A percentile compares a stretch with the other conserved stretches of the same genome.
Conservation (phyloP, 2,888 invertebrate genomes). For the Netelia melanura region DNA sequence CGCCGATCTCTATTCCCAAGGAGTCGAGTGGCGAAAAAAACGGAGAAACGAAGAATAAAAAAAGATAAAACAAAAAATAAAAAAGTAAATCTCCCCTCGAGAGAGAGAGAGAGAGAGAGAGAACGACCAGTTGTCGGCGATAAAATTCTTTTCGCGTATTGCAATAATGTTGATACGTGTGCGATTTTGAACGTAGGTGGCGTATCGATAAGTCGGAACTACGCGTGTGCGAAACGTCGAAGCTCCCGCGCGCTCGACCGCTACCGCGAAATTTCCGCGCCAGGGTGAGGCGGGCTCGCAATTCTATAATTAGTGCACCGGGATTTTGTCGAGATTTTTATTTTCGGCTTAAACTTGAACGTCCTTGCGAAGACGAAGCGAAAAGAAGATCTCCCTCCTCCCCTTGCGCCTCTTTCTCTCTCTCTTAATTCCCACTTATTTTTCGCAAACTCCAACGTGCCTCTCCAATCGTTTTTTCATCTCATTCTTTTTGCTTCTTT, state of each 20-base stretch:
- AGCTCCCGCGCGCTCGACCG: constrained; percentile 51
- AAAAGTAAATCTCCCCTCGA: constrained; percentile 1
- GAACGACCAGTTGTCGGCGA: constrained; percentile 59
- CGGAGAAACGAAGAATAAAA: constrained; percentile 21
- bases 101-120: neutral
- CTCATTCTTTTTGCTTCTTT: neutral
- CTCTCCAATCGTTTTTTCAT: neutral
- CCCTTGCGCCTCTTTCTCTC: constrained; percentile 48
- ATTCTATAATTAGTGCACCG: constrained; percentile 83
- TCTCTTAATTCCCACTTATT: constrained; percentile 26
- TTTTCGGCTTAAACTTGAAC: constrained; percentile 84
- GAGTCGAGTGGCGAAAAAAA: constrained; percentile 32
- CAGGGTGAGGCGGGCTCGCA: constrained; percentile 37
- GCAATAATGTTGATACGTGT: constrained; percentile 32
- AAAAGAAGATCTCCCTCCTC: constrained; percentile 29
- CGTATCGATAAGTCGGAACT: constrained; percentile 1
- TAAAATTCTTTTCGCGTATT: constrained; percentile 66
- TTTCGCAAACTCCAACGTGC: constrained; percentile 6
- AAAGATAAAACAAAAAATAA: constrained; percentile 37
- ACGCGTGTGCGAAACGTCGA: constrained; percentile 8
- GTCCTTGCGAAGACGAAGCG: constrained; percentile 78
- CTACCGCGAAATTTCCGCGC: constrained; percentile 25
- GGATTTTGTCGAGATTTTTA: constrained; percentile 79
- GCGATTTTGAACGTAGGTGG: constrained; percentile 11
- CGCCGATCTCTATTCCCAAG: constrained; percentile 40